Conservation (phyloP, 2,113 vertebrate genomes). For the Podiceps cristatus region DNA sequence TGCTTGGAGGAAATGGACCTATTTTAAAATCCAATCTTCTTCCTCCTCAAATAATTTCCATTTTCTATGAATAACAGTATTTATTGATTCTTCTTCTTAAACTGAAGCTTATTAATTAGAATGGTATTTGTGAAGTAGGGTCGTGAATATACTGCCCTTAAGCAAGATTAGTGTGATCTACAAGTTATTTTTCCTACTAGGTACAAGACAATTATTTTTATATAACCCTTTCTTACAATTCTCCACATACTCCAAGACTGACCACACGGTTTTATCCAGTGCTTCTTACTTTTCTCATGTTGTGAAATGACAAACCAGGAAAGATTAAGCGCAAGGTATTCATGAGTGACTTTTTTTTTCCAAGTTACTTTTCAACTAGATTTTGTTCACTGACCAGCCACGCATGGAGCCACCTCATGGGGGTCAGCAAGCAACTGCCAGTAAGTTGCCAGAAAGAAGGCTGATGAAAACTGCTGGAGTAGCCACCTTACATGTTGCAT, state of each 20-base stretch:
- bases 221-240: not conserved
- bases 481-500: not conserved
- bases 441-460: not conserved
- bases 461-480: not conserved
- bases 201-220: constrained; percentile 27
- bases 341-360: not conserved
- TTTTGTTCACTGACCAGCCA: not conserved
- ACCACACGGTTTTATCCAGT: not conserved
- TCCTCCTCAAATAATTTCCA: not conserved
- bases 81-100: constrained; percentile 53
- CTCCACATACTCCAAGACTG: not conserved
- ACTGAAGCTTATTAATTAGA: constrained; percentile 51
- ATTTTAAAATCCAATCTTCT: constrained; percentile 24
- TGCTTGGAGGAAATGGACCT: not conserved
- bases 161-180: constrained; percentile 28
- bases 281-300: not conserved
- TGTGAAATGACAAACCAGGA: not conserved
- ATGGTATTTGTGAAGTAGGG: constrained; percentile 27
- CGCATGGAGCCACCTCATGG: not conserved
- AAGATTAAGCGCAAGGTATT: not conserved
- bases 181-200: constrained; percentile 12
- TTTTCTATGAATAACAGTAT: constrained; percentile 42
- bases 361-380: not conserved
- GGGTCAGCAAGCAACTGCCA: not conserved
- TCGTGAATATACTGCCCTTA: constrained; percentile 20